A percentile compares a stretch with the other conserved stretches of the same genome.
Conservation (phyloP, 2,888 invertebrate species). For the Schrankia costaestrigalis region DNA sequence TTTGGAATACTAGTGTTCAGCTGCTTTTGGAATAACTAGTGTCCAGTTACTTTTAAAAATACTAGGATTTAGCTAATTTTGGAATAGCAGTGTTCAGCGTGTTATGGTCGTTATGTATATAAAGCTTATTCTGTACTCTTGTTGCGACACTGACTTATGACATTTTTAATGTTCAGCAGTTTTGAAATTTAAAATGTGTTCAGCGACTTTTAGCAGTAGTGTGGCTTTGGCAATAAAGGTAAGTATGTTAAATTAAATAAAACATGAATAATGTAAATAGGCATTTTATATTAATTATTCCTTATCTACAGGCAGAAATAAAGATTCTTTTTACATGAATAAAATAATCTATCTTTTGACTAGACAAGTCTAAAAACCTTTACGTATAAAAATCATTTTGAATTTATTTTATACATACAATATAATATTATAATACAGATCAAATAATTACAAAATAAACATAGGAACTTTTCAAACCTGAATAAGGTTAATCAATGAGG, state of each 20-base stretch:
- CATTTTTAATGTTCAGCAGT: too few species aligned
- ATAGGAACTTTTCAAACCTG: conserved; percentile 62
- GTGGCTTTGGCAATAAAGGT: too few species aligned
- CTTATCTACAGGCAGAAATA: conserved; percentile 26
- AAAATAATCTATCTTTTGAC: conserved; percentile 55
- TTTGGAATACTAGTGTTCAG: too few species aligned
- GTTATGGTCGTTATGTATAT: too few species aligned
- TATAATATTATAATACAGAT: conserved; percentile 13
- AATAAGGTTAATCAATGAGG: conserved; percentile 11
- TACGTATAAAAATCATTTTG: conserved; percentile 39
- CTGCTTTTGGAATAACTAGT: too few species aligned
- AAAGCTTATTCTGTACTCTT: too few species aligned
- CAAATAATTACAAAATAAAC: conserved; percentile 35
- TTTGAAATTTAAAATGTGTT: too few species aligned
- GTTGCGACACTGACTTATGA: too few species aligned
- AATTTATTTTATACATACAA: conserved; percentile 23
- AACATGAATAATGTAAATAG: conserved; percentile 30
- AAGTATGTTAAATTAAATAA: conserved; percentile 18
- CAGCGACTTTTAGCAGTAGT: too few species aligned
- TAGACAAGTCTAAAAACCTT: conserved; percentile 50
- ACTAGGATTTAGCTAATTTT: too few species aligned
- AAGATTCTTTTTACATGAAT: conserved; percentile 33
- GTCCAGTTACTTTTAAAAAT: too few species aligned
- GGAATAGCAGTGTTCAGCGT: too few species aligned
- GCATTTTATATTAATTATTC: conserved; percentile 29